A percentile compares a stretch with the other conserved stretches of the same genome.
Conservation (phyloP, 2,113 vertebrate genomes). For the Platysteira castanea region DNA sequence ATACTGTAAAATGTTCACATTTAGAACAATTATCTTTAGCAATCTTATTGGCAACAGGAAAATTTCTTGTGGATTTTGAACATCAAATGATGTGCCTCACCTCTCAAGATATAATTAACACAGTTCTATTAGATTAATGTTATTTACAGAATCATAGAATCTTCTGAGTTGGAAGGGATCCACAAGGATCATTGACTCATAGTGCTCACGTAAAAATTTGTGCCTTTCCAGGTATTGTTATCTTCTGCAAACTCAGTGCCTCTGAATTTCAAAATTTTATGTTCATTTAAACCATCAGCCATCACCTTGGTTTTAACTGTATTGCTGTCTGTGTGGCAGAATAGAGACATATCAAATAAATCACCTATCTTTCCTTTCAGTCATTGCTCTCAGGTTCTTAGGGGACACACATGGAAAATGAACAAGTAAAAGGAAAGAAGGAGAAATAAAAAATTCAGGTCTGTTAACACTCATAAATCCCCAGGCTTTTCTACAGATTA, state of each 20-base stretch:
- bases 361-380: conserved; percentile 32
- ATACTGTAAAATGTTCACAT: neutral
- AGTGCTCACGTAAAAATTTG: neutral
- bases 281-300: neutral
- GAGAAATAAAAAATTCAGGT: conserved; percentile 50
- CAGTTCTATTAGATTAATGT: neutral
- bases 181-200: neutral
- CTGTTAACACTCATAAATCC: conserved; percentile 59
- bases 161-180: neutral
- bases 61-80: neutral
- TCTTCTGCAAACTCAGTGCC: neutral
- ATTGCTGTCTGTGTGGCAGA: neutral
- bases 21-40: neutral
- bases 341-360: conserved; percentile 41
- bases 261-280: neutral
- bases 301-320: neutral
- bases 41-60: neutral
- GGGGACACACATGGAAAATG: conserved; percentile 28
- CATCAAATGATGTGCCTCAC: neutral
- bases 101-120: neutral
- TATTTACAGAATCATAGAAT: neutral
- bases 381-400: conserved; percentile 28
- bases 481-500: conserved; percentile 64
- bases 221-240: neutral
- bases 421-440: conserved; percentile 30